Conservation (phyloP, 2,888 invertebrate species). For the Cryptocheilus praepositus region DNA sequence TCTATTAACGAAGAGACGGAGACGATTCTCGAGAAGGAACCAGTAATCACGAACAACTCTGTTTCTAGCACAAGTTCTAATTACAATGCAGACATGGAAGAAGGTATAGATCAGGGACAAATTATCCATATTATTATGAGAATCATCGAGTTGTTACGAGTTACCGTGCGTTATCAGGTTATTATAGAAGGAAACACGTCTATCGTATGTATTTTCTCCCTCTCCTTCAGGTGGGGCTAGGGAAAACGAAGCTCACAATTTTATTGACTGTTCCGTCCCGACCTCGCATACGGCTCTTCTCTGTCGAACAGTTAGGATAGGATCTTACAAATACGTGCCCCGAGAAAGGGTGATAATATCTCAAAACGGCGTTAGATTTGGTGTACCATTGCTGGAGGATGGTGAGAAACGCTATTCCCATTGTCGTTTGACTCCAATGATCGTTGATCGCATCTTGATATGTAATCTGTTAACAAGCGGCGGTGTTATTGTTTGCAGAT, state of each 20-base stretch:
- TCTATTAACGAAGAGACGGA: constrained; percentile 54
- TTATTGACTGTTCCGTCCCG: constrained; percentile 71
- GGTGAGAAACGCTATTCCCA: constrained; percentile 54
- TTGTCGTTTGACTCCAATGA: no score
- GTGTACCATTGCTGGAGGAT: constrained; percentile 73
- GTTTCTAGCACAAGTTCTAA: constrained; percentile 37
- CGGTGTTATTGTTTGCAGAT: constrained; percentile 42
- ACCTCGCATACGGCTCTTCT: constrained; percentile 77
- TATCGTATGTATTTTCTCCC: no score
- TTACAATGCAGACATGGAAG: constrained; percentile 33
- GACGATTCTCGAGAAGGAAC: constrained; percentile 71
- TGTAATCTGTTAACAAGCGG: background rate
- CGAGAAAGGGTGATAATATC: constrained; percentile 81
- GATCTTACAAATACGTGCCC: constrained; percentile 88
- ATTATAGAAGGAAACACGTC: no score
- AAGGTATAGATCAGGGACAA: constrained; percentile 28
- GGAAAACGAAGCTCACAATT: constrained; percentile 27
- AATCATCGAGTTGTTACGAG: no score
- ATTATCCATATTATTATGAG: background rate
- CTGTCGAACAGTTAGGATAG: constrained; percentile 89
- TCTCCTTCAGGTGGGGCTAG: constrained; percentile 15
- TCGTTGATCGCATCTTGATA: no score
- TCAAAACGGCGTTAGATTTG: constrained; percentile 73
- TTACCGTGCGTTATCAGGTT: no score
- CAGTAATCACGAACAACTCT: constrained; percentile 68